Evolutionary conservation across 2,888 invertebrate species (phyloP), one percentile per base, ranked within the genome.

Genomic region (Falcaria lacertinaria): DNA sequence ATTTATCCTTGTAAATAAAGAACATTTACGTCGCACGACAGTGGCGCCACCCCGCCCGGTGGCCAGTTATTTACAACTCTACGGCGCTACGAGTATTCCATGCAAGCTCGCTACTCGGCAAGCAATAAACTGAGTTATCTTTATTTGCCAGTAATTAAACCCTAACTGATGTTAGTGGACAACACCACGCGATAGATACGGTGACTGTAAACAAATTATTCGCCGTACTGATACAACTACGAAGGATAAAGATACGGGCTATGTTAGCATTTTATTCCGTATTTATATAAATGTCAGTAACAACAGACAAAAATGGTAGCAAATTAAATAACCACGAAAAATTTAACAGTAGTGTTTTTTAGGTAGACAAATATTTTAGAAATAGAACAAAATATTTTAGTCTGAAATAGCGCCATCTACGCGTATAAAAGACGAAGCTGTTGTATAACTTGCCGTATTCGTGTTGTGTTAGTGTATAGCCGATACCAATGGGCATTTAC

Each of bases 401-500:
- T 34, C 6, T 22, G 1, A 11, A 15, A 49, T 32, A 72, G 54
- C 78, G 78, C 78, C 80, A 75, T 79, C 80, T 80, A 60, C 58
- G 42, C 43, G 17, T 16, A 8, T 7, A 11, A n/a, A 39, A 38
- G 17, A 52, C 41, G 39, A 14, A 49, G 51, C 41, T 46, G 54
- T 44, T 42, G 16, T 44, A 43, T 43, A 41, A 47, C 36, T 36
- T 22, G n/a, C 15, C 38, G 17, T 34, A 35, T 52, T 11, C 53
- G 47, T 63, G 53, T 60, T 66, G 48, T 50, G 47, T 47, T 43
- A 50, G 52, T 55, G 53, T 54, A 49, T 49, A 53, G 61, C 64
- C 62, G 65, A 69, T 78, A 66, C 34, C 39, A 60, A 56, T 75
- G 64, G 61, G 57, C 64, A 72, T 80, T 86, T 84, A 80, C 76